phyloP scores from a whole-genome alignment of 2,888 invertebrate genomes.

The Amiota communis region DNA sequence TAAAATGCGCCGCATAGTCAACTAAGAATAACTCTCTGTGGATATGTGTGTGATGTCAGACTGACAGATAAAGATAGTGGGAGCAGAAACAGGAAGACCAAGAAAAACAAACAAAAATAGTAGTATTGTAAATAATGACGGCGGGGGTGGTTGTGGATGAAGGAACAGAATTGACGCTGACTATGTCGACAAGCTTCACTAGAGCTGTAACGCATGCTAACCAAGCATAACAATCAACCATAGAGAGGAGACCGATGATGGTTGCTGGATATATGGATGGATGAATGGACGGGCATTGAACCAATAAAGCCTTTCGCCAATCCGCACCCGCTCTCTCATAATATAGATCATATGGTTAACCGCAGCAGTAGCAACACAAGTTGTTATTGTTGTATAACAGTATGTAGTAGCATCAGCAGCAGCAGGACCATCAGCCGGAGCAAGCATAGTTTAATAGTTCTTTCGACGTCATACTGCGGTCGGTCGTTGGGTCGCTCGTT shows the following conservation, averaged over 20 bases:
- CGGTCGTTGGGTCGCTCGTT: background rate
- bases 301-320: slow-evolving; percentile 48
- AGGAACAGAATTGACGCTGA: background rate
- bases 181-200: background rate
- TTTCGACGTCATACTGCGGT: background rate
- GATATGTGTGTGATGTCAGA: background rate
- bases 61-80: background rate
- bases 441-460: slow-evolving; percentile 5
- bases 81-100: background rate
- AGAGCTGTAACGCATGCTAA: background rate
- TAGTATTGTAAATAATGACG: background rate
- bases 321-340: background rate
- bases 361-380: background rate
- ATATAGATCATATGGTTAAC: background rate
- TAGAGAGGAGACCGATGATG: background rate
- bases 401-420: background rate
- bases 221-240: background rate
- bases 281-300: slow-evolving; percentile 52
- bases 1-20: slow-evolving; percentile 5
- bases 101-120: background rate
- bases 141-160: too few relatives aligned
- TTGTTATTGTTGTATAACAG: background rate
- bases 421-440: background rate
- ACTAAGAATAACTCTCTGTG: too few relatives aligned
- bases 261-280: background rate